A percentile compares a stretch with the other conserved stretches of the same genome.
phyloP scores from a whole-genome alignment of 2,888 invertebrate genomes.

The Euspilapteryx auroguttella region DNA sequence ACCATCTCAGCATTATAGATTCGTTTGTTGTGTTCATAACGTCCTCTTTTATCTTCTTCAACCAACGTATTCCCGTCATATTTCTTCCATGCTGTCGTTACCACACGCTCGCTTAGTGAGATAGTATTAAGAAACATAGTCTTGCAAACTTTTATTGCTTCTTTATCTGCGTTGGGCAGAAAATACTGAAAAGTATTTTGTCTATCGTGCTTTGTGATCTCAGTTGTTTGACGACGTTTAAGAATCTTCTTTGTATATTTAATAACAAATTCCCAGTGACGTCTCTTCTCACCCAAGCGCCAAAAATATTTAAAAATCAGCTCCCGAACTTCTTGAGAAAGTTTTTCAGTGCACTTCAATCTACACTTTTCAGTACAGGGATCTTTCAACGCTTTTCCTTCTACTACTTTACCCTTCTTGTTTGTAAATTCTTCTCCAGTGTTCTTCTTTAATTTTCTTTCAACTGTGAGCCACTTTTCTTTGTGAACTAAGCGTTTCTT shows the following conservation, averaged over 20 bases:
- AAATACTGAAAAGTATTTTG: conserved; percentile 7
- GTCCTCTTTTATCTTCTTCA: conserved; percentile 2
- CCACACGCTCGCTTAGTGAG: conserved; percentile 7
- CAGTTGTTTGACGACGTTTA: conserved; percentile 8
- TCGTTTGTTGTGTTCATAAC: conserved; percentile 2
- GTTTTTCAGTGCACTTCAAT: background rate
- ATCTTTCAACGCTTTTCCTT: conserved; percentile 1
- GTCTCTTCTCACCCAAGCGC: conserved; percentile 7
- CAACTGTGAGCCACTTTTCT: conserved; percentile 1
- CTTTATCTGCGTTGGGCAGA: conserved; percentile 5
- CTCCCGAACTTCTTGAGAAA: background rate
- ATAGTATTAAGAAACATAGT: conserved; percentile 10
- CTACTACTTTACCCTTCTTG: conserved; percentile 3
- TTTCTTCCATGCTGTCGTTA: conserved; percentile 5
- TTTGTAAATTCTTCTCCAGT: conserved; percentile 1
- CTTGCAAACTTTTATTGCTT: conserved; percentile 7
- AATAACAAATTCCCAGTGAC: conserved; percentile 8
- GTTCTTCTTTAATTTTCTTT: conserved; percentile 5
- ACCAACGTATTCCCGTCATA: conserved; percentile 3
- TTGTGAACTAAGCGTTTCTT: conserved; percentile 2
- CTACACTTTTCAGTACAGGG: background rate
- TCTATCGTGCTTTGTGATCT: conserved; percentile 6
- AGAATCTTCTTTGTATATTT: conserved; percentile 6
- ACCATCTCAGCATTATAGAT: conserved; percentile 4
- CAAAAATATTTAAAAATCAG: conserved; percentile 8